Evolutionary conservation across 2,113 vertebrate genomes (phyloP), one percentile per base, ranked within the genome.

Genomic region (Osmerus eperlanus): DNA sequence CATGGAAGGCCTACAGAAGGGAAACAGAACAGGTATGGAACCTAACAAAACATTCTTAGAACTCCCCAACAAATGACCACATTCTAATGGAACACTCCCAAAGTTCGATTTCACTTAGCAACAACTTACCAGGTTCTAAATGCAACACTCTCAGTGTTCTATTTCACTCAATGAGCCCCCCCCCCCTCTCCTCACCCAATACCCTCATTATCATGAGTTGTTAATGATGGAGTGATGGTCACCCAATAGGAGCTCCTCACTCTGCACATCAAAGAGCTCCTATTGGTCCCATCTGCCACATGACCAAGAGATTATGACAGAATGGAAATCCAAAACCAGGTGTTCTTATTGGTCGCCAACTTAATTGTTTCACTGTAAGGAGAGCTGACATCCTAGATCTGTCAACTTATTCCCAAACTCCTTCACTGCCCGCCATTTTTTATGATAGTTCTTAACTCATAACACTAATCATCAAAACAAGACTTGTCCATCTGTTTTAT

Each of bases 1-100:
- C 73, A 88, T 88, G 86, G 84, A 88, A 28, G 74, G 80, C 8
- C 68, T 88, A 41, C 83, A 86, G 51, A 83, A 75, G 47, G 71
- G 76, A 28, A 23, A 76, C 23, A 70, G 70, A 19, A 12, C 78
- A 65, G 63, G 77, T 79, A 79, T 11, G 41, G 41, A 47, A 47
- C 41, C 7, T 2, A 47, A 47, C 41, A 7, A 11, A 47, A 47
- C 41, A 12, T 47, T 47, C 41, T 47, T 47, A 47, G 41, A 47
- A 47, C 41, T 47, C 41, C 1, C 25, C 13, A n/a, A 36, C 64
- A 19, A 52, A 51, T 12, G 21, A 29, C 18, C 62, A 65, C 28
- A 47, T 47, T 47, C 41, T 47, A 47, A 47, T 47, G 41, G 41
- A 47, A 47, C 41, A 47, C 7, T 47, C 41, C 41, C 9, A 47